Conservation (phyloP, 2,113 vertebrate species). For the Indri indri region DNA sequence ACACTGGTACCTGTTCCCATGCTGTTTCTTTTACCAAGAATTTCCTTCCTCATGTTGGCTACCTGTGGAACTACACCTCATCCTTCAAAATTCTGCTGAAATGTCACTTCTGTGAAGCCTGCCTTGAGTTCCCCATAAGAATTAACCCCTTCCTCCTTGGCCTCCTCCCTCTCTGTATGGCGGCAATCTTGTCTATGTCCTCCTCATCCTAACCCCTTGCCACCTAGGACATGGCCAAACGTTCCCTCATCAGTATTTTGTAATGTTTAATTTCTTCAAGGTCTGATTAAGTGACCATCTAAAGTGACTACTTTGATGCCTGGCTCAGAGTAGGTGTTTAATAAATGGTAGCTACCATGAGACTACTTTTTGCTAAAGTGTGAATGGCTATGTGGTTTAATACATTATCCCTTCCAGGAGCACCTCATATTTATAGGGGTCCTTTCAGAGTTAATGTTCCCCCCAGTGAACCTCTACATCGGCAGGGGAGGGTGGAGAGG, state of each 20-base stretch:
- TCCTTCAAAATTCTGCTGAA: background rate
- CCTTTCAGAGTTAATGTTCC: background rate
- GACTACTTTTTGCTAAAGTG: background rate
- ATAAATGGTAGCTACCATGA: background rate
- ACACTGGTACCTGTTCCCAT: accelerated
- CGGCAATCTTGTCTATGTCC: background rate
- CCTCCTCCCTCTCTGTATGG: background rate
- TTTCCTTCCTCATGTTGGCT: background rate
- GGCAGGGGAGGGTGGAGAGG: background rate
- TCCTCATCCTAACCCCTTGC: background rate
- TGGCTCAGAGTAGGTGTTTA: background rate
- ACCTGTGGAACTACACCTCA: background rate
- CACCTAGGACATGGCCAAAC: background rate
- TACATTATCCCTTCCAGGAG: background rate
- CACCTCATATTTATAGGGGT: background rate
- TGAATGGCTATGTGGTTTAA: background rate
- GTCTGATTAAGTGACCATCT: background rate
- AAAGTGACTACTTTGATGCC: background rate
- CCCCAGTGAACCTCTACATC: background rate
- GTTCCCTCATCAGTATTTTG: background rate
- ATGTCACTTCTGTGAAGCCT: background rate
- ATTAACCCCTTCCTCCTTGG: no score
- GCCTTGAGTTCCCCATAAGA: background rate
- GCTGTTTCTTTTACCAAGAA: background rate
- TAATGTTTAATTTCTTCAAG: background rate